These are phyloP conservation scores for Amblyornis subalaris DNA, from an alignment of 2,113 vertebrate species.

Conservation along the genomic window DNA sequence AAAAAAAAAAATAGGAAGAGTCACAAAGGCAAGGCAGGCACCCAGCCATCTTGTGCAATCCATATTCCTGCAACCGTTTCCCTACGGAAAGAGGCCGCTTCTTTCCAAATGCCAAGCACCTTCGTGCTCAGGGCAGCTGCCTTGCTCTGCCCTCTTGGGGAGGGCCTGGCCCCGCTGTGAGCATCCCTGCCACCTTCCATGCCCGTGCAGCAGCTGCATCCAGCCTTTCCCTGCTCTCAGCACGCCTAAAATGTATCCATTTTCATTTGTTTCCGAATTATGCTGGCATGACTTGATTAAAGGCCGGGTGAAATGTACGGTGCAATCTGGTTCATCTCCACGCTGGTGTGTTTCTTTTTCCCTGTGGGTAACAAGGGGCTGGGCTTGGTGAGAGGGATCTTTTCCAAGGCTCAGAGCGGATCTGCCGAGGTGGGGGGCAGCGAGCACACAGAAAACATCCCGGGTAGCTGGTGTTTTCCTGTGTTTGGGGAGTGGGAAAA, in stretches of 20 bases:
- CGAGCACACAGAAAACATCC: fast-evolving
- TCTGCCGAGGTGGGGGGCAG: not conserved
- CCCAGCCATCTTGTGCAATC: constrained; percentile 22
- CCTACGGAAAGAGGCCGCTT: not conserved
- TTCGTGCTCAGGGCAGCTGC: not conserved
- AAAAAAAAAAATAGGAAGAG: not conserved
- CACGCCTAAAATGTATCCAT: not conserved
- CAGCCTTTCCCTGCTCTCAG: not conserved
- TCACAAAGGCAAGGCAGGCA: not conserved
- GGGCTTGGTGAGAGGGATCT: not conserved
- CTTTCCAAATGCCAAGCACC: not conserved
- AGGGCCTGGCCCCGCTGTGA: not conserved
- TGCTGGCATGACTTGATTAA: not conserved
- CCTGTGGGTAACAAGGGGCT: fast-evolving
- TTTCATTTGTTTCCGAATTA: not conserved
- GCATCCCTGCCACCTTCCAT: not conserved
- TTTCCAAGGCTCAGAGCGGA: not conserved
- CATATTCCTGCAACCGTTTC: not conserved
- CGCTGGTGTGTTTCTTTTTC: not conserved
- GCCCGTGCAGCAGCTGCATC: not conserved
- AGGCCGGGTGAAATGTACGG: not conserved
- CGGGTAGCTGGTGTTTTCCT: not conserved
- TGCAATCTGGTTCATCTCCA: not conserved
- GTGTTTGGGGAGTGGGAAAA: not conserved
- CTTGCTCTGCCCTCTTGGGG: not conserved